Base-by-base conservation (phyloP, 2,113 vertebrate genomes). In the Sporophila hypoxantha region DNA sequence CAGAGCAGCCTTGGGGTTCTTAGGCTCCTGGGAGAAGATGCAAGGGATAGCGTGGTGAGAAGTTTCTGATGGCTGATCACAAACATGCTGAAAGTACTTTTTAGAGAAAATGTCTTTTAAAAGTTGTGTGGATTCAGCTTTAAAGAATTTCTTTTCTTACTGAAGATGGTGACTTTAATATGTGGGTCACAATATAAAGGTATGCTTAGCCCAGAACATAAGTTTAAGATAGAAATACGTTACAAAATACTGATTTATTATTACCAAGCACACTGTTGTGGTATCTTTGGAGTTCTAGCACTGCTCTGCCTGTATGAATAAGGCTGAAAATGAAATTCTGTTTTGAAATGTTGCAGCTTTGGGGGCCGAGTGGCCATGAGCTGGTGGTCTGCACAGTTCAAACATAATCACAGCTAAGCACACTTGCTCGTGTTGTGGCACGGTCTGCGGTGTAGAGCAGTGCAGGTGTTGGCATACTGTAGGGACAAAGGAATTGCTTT, bases 401-500 rank as follows among this genome's bases (percentile, higher is more conserved):
- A 70, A n/a, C 4, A 3, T 17, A 23, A 12, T n/a, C n/a, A n/a
- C 8, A 50, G 22, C 16, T n/a, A 3, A 71, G 62, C 27, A 34
- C 0, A 0, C 49, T 52, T 52, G 19, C 44, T 89, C 8, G 4
- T 6, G 1, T 12, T 30, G 53, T 60, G 61, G 20, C 37, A 12
- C 0, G 0, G 19, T 47, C 56, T 34, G 47, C 4, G 6, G 27
- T 37, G n/a, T 23, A 42, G 68, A 14, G 23, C 3, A 3, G 49
- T n/a, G 8, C 1, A 4, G 32, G 20, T 62, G 50, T 18, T 79
- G 23, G 27, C 23, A 14, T 8, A 22, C 32, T 36, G 9, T 15
- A 68, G n/a, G 65, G 49, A 67, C 83, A 83, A 77, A 88, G 65
- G 57, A 77, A 61, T 32, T 71, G 30, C 39, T 82, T 77, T 77